Base-by-base conservation (phyloP, 2,113 vertebrate species). In the Nycticryphes semicollaris region DNA sequence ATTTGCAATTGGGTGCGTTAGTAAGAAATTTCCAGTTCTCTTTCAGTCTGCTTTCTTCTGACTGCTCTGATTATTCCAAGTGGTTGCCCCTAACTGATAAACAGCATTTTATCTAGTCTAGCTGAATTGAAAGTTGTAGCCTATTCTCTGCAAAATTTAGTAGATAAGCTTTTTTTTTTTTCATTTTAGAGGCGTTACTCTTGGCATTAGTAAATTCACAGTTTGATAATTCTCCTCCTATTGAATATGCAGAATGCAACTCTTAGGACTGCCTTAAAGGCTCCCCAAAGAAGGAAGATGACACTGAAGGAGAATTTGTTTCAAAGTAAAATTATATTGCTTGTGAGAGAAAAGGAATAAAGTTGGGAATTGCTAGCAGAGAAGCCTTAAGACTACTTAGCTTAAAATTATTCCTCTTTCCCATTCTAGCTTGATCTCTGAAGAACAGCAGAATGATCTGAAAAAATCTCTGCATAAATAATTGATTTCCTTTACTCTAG, bases 401-500 rank as follows among this genome's bases (percentile, higher is more conserved):
- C 41, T 96, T 94, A 89, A 93, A 87, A 93, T 97, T 82, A 68
- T 93, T 93, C 60, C 62, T 93, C 82, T 89, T 95, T 91, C 47
- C 92, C 28, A 67, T 96, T 96, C 75, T 75, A 56, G 31, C 73
- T 37, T 5, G 4, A 94, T 94, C 87, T 89, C 87, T 78, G 83
- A 97, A 93, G 95, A 94, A 90, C 39, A 86, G 47, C 47, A 87
- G 94, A 97, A 94, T 95, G 37, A 94, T 80, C 79, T 67, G 74
- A 90, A 96, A 93, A 85, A 85, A 67, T 84, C 48, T 41, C 56
- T 85, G 83, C 89, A 97, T 96, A 94, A 97, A 97, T 96, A 93
- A 95, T 94, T 89, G 33, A 84, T 96, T 94, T 94, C 62, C 81
- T 96, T 90, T 94, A 94, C 66, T 95, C 53, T 70, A 79, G 31